Evolutionary conservation across 2,113 vertebrate genomes (phyloP).

Genomic region (Proterorhinus semilunaris): DNA sequence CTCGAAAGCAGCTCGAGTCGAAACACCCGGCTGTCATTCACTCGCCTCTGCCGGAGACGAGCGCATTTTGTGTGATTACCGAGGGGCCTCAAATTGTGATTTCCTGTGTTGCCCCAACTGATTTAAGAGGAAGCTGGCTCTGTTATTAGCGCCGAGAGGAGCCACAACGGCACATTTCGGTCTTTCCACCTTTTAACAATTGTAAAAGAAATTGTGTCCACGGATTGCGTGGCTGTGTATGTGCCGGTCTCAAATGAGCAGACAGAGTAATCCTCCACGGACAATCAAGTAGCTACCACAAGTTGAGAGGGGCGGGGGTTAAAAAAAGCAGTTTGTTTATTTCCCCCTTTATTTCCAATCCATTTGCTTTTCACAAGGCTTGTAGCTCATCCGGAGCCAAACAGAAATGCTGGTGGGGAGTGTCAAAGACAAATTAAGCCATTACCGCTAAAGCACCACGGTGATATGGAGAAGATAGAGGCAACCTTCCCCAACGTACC

Average conservation of each 20-base stretch:
- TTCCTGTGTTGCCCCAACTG: conserved; percentile 51
- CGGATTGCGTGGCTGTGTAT: not conserved
- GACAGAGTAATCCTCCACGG: not conserved
- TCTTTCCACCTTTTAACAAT: conserved; percentile 5
- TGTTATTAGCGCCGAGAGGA: conserved; percentile 37
- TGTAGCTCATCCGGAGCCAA: conserved; percentile 57
- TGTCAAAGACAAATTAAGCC: conserved; percentile 73
- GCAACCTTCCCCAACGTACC: conserved; percentile 30
- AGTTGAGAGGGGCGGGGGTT: not conserved
- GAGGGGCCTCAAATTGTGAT: conserved; percentile 63
- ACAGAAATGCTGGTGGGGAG: conserved; percentile 50
- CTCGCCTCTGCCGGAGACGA: conserved; percentile 16
- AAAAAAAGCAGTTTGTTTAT: conserved; percentile 33
- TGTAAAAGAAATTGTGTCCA: not conserved
- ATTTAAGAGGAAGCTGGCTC: conserved; percentile 48
- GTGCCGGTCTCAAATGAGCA: not conserved
- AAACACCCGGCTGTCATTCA: conserved; percentile 15
- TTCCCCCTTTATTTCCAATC: conserved; percentile 38
- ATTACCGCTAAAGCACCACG: conserved; percentile 67
- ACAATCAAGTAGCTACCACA: conserved; percentile 22
- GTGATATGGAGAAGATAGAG: conserved; percentile 60
- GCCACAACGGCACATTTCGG: conserved; percentile 12
- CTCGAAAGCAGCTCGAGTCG: conserved; percentile 17
- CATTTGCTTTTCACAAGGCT: conserved; percentile 36
- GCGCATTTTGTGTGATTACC: conserved; percentile 66